phyloP scores from a whole-genome alignment of 2,888 invertebrate genomes.

The Amiota mariae region DNA sequence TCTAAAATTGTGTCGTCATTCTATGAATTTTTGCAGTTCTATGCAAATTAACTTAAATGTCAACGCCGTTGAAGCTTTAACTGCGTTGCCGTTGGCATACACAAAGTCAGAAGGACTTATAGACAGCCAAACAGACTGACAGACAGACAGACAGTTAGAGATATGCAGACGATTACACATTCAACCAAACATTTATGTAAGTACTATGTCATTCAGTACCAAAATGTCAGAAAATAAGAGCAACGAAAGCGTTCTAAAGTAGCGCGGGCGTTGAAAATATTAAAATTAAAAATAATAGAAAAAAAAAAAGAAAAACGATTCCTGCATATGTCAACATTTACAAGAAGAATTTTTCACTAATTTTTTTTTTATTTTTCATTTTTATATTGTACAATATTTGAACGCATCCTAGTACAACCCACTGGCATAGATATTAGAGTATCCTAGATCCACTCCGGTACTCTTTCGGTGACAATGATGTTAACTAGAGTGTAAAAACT shows the following conservation, averaged over 20 bases:
- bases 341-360: conserved; percentile 26
- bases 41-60: conserved; percentile 63
- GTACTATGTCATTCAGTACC: too few relatives aligned
- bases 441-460: neutral
- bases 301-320: conserved; percentile 13
- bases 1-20: conserved; percentile 10
- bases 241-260: conserved; percentile 6
- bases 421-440: too few relatives aligned
- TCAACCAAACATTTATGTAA: conserved; percentile 30
- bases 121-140: too few relatives aligned
- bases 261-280: neutral
- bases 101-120: too few relatives aligned
- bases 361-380: too few relatives aligned
- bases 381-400: too few relatives aligned
- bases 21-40: conserved; percentile 54
- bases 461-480: conserved; percentile 63
- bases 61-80: neutral
- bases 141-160: too few relatives aligned
- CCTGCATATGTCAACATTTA: conserved; percentile 57
- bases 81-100: neutral
- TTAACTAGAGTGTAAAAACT: conserved; percentile 68
- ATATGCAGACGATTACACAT: too few relatives aligned
- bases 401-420: too few relatives aligned
- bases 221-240: conserved; percentile 46
- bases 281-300: conserved; percentile 19